These are phyloP conservation scores for Paramormyrops hopkinsi DNA, from an alignment of 2,797 vertebrate genomes.

Conservation along the genomic window DNA sequence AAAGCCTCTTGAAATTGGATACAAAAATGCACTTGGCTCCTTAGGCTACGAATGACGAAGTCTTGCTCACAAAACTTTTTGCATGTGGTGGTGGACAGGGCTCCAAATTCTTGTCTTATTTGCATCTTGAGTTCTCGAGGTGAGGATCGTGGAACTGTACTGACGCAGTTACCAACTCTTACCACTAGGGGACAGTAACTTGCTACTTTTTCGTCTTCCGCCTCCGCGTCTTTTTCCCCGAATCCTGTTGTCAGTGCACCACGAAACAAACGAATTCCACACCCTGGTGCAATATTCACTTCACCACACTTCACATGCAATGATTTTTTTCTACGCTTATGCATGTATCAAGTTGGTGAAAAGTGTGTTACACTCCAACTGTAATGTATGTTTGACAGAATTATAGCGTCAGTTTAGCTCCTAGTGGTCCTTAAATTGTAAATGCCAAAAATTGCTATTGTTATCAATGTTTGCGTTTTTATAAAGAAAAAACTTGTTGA, in stretches of 20 bases:
- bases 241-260: not conserved
- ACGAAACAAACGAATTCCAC: not conserved
- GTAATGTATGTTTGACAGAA: not conserved
- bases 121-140: not conserved
- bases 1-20: not conserved
- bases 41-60: not conserved
- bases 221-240: not conserved
- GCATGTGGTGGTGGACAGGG: not conserved
- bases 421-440: not conserved
- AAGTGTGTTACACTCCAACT: not conserved
- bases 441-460: not conserved
- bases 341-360: not conserved
- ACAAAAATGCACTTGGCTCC: not conserved
- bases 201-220: not conserved
- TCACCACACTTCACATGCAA: not conserved
- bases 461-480: not conserved
- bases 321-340: not conserved
- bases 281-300: not conserved
- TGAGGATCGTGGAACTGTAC: not conserved
- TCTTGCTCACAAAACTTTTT: not conserved
- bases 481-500: not conserved
- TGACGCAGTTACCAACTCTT: not conserved
- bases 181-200: not conserved
- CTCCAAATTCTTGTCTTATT: not conserved
- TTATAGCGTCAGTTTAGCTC: not conserved